phyloP scores from a whole-genome alignment of 2,113 vertebrate genomes.

The Gopherus evgoodei region DNA sequence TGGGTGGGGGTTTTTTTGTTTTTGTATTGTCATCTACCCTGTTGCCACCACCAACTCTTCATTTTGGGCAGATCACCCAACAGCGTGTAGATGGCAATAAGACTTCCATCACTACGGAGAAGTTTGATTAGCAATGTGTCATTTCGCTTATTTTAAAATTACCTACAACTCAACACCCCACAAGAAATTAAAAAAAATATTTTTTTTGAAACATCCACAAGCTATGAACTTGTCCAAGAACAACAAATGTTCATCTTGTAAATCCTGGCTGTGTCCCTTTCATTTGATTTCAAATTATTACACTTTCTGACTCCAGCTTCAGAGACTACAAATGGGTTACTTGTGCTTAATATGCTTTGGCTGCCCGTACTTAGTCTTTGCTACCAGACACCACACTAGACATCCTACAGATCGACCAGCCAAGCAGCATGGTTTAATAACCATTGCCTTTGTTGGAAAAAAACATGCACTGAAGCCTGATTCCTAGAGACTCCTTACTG shows the following conservation, averaged over 20 bases:
- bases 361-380: background rate
- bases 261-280: background rate
- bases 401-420: background rate
- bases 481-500: conserved; percentile 26
- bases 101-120: background rate
- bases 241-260: conserved; percentile 8
- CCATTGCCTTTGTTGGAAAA: background rate
- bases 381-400: conserved; percentile 25
- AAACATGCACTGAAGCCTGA: fast-evolving
- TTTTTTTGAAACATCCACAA: background rate
- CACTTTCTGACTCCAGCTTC: conserved; percentile 33
- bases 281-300: background rate
- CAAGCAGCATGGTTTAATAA: background rate
- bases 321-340: conserved; percentile 40
- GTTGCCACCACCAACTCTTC: background rate
- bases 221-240: background rate
- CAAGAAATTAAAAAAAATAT: background rate
- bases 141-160: background rate
- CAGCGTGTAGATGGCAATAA: background rate
- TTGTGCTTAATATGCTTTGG: conserved; percentile 42
- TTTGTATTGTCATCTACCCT: background rate
- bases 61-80: background rate
- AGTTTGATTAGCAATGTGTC: background rate
- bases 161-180: background rate
- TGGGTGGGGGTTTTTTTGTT: background rate